Conservation (phyloP, 2,888 invertebrate genomes). For the Nomada fabriciana region DNA sequence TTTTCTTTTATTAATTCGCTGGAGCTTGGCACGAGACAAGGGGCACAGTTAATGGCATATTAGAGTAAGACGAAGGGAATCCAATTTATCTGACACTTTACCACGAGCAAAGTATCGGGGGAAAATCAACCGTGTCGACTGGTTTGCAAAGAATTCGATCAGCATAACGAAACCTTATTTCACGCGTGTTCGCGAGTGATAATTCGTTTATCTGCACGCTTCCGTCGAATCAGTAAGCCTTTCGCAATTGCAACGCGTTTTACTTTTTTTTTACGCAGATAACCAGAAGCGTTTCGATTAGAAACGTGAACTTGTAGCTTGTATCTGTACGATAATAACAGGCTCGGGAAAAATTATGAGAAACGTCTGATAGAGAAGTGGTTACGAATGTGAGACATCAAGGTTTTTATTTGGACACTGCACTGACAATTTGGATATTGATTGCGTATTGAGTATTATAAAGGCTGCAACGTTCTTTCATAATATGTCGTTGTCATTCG, state of each 20-base stretch:
- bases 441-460: too few relatives aligned
- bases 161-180: slow-evolving; percentile 58
- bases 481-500: too few relatives aligned
- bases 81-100: slow-evolving; percentile 59
- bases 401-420: too few relatives aligned
- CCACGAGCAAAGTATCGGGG: slow-evolving; percentile 59
- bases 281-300: slow-evolving; percentile 27
- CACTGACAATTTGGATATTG: too few relatives aligned
- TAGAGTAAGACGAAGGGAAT: slow-evolving; percentile 38
- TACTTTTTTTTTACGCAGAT: slow-evolving; percentile 31
- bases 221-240: slow-evolving; percentile 33
- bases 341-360: not conserved
- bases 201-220: slow-evolving; percentile 53
- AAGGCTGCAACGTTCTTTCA: too few relatives aligned
- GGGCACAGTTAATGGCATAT: slow-evolving; percentile 43
- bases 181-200: slow-evolving; percentile 48
- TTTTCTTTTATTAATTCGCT: not conserved
- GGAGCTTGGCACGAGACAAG: slow-evolving; percentile 8
- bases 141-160: slow-evolving; percentile 55
- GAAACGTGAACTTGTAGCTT: not conserved
- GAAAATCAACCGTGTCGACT: slow-evolving; percentile 54
- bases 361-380: too few relatives aligned
- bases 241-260: slow-evolving; percentile 28
- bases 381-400: too few relatives aligned
- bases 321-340: not conserved